phyloP scores from a whole-genome alignment of 92 coral and sea anemone species.

The Porites evermanni region DNA sequence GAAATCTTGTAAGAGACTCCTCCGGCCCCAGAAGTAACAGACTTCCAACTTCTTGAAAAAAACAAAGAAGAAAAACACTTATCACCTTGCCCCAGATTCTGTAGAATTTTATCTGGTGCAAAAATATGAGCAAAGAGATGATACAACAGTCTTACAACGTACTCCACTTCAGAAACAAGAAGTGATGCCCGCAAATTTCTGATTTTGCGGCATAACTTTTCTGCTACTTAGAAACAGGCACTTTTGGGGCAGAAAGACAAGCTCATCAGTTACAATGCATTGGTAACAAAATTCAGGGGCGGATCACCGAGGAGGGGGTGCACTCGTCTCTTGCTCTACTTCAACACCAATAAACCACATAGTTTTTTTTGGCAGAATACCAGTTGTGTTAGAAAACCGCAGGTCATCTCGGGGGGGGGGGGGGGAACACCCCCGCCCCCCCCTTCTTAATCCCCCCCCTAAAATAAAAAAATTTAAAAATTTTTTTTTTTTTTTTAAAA shows the following conservation, averaged over 20 bases:
- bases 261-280: not conserved
- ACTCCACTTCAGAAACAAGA: not conserved
- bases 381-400: no score
- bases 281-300: not conserved
- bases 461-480: no score
- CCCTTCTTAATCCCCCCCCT: no score
- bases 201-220: not conserved
- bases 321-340: no score
- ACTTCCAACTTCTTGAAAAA: not conserved
- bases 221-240: not conserved
- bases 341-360: no score
- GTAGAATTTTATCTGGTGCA: no score
- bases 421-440: no score
- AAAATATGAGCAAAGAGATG: not conserved
- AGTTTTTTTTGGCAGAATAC: no score
- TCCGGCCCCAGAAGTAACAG: conserved; percentile 15
- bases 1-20: conserved; percentile 10
- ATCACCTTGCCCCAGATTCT: not conserved
- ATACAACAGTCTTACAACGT: not conserved
- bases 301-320: no score
- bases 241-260: not conserved
- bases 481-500: no score
- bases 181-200: not conserved
- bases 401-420: no score
- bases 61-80: not conserved